Evolutionary conservation across 2,797 vertebrate genomes (phyloP), one percentile per base, ranked within the genome.

Genomic region (Melopsittacus undulatus): DNA sequence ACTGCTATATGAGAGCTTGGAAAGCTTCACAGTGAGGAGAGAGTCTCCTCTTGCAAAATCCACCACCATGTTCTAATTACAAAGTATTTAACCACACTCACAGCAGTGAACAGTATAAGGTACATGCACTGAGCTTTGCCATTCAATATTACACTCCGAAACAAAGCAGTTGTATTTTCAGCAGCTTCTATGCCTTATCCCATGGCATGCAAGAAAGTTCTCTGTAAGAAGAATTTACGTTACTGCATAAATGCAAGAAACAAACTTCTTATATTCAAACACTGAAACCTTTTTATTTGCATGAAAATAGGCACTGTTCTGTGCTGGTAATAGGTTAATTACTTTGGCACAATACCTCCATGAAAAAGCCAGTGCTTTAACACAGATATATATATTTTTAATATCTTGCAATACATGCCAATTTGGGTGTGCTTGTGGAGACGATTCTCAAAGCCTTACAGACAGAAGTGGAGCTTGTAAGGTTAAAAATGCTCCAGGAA

Each of bases 61-160:
- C 68, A 84, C 64, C 54, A 79, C 24, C 43, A 24, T 30, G 9
- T 82, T 87, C 90, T 90, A 95, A 95, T 89, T 84, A 63, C 48
- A 36, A 80, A 66, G 18, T 5, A 75, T 91, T 75, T 52, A 67
- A 86, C 59, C 61, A 66, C 56, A 59, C 27, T 32, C 34, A 74
- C 59, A 40, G 69, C 63, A 77, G 43, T 23, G 36, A 63, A 67
- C 38, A 88, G 45, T 2, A 0, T 11, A 46, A 92, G 8, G 62
- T 14, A 57, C 4, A 75, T n/a, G 43, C 86, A 49, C 11, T 18
- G 66, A 85, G 30, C 26, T 87, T 32, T 87, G 38, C 46, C 20
- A 57, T 69, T 75, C 70, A 57, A 8, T 11, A 7, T 16, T 52
- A 42, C 29, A n/a, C 51, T 48, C 18, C 38, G 19, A n/a, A 56